A percentile compares a stretch with the other conserved stretches of the same genome.
Evolutionary conservation across 23 tunicate genomes (phyloP).

Genomic region (Halocynthia roretzi): DNA sequence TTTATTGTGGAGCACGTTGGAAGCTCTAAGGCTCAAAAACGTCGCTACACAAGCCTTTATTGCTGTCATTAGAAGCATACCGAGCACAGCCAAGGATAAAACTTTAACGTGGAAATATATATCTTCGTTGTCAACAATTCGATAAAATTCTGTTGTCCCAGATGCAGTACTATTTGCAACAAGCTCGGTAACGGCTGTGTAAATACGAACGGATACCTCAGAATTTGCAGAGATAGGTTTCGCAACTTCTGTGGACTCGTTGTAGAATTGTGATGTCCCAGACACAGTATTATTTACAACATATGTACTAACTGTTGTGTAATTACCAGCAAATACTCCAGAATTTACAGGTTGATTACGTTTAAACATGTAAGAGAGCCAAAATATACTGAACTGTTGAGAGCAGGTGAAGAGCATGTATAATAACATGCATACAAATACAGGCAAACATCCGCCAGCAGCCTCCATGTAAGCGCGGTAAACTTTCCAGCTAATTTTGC

Average conservation of each 20-base stretch:
- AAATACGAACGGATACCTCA: too few species aligned
- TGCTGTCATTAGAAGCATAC: conserved; percentile 31
- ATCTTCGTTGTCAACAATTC: conserved; percentile 33
- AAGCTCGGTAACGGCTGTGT: too few species aligned
- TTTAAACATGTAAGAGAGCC: conserved; percentile 73
- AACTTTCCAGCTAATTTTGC: conserved; percentile 15
- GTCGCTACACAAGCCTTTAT: conserved; percentile 43
- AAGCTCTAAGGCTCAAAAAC: conserved; percentile 27
- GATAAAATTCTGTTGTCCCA: neutral
- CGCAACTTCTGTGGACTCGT: too few species aligned
- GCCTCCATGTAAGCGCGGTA: conserved; percentile 36
- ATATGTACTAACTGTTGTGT: too few species aligned
- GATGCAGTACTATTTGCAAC: neutral
- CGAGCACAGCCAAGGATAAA: conserved; percentile 33
- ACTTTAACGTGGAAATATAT: conserved; percentile 47
- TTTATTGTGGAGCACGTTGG: conserved; percentile 26
- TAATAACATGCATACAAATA: conserved; percentile 21
- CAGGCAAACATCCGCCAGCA: conserved; percentile 42
- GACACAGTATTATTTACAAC: too few species aligned
- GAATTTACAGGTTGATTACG: neutral
- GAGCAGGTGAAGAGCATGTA: conserved; percentile 46
- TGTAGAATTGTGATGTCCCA: too few species aligned
- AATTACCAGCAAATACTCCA: too few species aligned
- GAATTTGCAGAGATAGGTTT: too few species aligned
- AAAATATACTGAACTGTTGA: conserved; percentile 61